Percentiles rank a stretch among this genome's conserved stretches.
Evolutionary conservation across 64 coral and sea anemone genomes (phyloP).

Genomic region (Stichodactyla helianthus): DNA sequence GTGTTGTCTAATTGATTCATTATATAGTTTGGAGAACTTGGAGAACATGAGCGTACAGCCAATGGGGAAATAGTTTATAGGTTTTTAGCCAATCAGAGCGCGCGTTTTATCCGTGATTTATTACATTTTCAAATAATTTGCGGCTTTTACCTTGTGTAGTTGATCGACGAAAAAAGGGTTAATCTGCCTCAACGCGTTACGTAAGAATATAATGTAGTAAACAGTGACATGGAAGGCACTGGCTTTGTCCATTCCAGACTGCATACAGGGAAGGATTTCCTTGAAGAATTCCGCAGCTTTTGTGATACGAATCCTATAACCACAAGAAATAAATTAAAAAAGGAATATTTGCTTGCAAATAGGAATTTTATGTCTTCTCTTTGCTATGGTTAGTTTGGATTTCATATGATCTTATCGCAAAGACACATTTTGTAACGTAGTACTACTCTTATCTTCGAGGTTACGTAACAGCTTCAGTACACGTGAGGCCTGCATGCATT

Average conservation of each 20-base stretch:
- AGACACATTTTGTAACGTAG: too few relatives aligned
- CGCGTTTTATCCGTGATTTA: not conserved
- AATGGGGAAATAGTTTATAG: not conserved
- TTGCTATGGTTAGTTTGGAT: too few relatives aligned
- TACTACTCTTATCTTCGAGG: too few relatives aligned
- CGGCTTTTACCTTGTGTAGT: conserved; percentile 64
- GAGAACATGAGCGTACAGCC: not conserved
- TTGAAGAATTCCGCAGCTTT: conserved; percentile 89
- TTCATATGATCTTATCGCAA: too few relatives aligned
- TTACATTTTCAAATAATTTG: not conserved
- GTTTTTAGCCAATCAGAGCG: not conserved
- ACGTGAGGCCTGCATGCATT: too few relatives aligned
- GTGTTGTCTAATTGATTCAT: not conserved
- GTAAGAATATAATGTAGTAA: conserved; percentile 68
- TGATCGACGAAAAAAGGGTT: conserved; percentile 41
- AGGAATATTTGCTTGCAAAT: too few relatives aligned
- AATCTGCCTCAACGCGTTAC: conserved; percentile 45
- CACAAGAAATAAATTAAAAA: not conserved
- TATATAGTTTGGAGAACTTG: not conserved
- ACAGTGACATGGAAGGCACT: conserved; percentile 70
- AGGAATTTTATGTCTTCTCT: too few relatives aligned
- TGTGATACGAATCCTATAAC: conserved; percentile 69
- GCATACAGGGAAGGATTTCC: conserved; percentile 62
- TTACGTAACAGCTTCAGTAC: too few relatives aligned
- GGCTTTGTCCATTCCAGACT: conserved; percentile 81